A percentile compares a stretch with the other conserved stretches of the same genome.
phyloP scores from a whole-genome alignment of 2,113 vertebrate genomes.

The Xiphorhynchus elegans region DNA sequence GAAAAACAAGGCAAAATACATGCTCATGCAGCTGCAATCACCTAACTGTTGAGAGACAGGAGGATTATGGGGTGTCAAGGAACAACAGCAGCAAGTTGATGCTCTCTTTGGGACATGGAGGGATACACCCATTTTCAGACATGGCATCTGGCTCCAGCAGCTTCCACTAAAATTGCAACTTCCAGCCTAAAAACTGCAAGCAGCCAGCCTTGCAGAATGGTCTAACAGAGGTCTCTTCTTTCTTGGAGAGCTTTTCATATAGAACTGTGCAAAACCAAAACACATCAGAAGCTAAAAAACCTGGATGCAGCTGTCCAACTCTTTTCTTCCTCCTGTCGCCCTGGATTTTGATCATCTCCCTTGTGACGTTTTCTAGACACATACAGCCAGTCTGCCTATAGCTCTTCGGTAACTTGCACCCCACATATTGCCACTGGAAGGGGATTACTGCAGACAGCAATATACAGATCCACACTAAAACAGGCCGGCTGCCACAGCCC shows the following conservation, averaged over 20 bases:
- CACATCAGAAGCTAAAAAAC: rapidly evolving
- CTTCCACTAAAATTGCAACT: neutral
- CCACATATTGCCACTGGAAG: neutral
- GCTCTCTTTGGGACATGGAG: neutral
- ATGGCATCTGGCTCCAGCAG: neutral
- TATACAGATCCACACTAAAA: neutral
- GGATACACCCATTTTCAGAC: neutral
- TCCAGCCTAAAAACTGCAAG: neutral
- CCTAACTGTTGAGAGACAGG: neutral
- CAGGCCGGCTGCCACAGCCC: neutral
- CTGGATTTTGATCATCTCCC: neutral
- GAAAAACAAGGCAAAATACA: neutral
- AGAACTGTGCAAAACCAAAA: neutral
- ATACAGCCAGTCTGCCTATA: neutral
- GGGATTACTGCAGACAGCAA: neutral
- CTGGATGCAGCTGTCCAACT: neutral
- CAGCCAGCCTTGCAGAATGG: neutral
- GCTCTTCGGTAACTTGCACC: neutral
- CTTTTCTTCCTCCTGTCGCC: neutral
- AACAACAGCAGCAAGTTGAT: neutral
- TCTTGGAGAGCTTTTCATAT: neutral
- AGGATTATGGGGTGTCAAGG: neutral
- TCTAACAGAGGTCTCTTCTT: neutral
- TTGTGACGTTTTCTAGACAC: neutral
- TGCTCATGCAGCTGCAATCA: neutral